Evolutionary conservation across 2,888 invertebrate species (phyloP).

Genomic region (Dusona sp.): DNA sequence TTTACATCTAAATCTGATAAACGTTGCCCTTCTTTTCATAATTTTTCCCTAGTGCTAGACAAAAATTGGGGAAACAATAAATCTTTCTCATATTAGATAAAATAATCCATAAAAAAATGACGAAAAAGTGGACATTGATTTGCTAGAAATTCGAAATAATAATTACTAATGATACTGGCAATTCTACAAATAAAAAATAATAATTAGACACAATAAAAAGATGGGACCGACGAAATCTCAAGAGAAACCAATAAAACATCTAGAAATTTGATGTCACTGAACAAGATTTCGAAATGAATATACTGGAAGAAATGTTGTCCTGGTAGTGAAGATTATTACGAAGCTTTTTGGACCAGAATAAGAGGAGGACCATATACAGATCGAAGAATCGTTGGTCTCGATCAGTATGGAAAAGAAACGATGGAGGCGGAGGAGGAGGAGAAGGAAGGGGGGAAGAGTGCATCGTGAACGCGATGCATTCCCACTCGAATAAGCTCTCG

Average conservation of each 20-base stretch:
- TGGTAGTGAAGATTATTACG: slow-evolving; percentile 2
- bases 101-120: too few relatives aligned
- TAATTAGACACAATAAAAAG: background rate
- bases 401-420: slow-evolving; percentile 18
- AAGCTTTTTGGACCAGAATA: background rate
- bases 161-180: background rate
- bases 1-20: too few relatives aligned
- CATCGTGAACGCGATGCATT: slow-evolving; percentile 58
- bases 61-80: too few relatives aligned
- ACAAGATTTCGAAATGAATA: too few relatives aligned
- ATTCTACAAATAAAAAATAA: background rate
- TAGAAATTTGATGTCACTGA: background rate
- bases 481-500: slow-evolving; percentile 63
- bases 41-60: too few relatives aligned
- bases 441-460: slow-evolving; percentile 15
- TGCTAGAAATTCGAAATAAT: too few relatives aligned
- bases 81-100: too few relatives aligned
- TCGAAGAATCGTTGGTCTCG: slow-evolving; percentile 35
- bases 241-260: background rate
- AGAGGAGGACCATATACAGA: slow-evolving; percentile 22
- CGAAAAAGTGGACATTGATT: too few relatives aligned
- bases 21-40: too few relatives aligned
- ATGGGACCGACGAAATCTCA: background rate
- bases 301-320: background rate
- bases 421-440: background rate